Conservation (phyloP, 2,888 invertebrate species). For the Masnerella sp. region DNA sequence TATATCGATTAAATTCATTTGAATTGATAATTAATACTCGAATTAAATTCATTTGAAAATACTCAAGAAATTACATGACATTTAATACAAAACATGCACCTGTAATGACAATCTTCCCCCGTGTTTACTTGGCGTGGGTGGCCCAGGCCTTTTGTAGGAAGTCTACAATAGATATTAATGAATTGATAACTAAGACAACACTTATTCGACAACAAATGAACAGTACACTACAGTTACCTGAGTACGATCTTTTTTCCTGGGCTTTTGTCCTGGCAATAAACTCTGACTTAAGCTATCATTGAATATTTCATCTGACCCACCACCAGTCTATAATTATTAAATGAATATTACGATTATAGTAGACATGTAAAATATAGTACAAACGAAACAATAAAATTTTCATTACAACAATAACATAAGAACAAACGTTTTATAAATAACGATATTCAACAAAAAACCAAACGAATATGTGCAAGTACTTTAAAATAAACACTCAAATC, state of each 20-base stretch:
- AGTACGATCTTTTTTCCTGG: slow-evolving; percentile 72
- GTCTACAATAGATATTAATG: slow-evolving; percentile 77
- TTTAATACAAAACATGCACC: slow-evolving; percentile 73
- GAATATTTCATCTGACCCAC: slow-evolving; percentile 70
- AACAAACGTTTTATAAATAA: too few relatives aligned
- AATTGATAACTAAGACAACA: slow-evolving; percentile 58
- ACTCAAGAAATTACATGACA: background rate
- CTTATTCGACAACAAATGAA: slow-evolving; percentile 59
- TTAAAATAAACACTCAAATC: too few relatives aligned
- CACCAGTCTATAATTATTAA: slow-evolving; percentile 68
- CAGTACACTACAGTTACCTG: slow-evolving; percentile 66
- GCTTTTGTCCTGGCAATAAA: slow-evolving; percentile 74
- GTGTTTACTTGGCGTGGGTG: slow-evolving; percentile 92
- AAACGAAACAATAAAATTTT: too few relatives aligned
- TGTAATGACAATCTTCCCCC: slow-evolving; percentile 86
- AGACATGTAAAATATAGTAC: background rate
- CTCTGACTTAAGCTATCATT: slow-evolving; percentile 76
- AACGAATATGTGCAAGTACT: too few relatives aligned
- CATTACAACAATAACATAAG: too few relatives aligned
- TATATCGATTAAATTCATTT: background rate
- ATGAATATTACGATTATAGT: too few relatives aligned
- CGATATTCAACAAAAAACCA: too few relatives aligned
- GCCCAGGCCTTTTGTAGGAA: slow-evolving; percentile 90
- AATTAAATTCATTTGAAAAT: too few relatives aligned
- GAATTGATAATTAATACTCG: background rate